A percentile compares a stretch with the other conserved stretches of the same genome.
These are phyloP conservation scores for Hemaris fuciformis DNA, from an alignment of 2,888 invertebrate species.

Conservation along the genomic window DNA sequence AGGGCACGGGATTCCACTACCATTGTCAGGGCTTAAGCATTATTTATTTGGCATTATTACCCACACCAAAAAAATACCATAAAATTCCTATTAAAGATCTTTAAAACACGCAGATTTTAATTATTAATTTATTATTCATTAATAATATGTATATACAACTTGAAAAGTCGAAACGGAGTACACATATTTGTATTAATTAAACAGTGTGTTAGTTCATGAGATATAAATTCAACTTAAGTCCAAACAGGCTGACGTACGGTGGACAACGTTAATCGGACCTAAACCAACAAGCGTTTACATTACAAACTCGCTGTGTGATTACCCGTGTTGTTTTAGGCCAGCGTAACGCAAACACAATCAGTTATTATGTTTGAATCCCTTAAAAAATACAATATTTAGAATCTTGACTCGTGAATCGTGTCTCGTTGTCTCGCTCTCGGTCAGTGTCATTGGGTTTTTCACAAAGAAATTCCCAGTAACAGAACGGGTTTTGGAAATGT, in stretches of 20 bases:
- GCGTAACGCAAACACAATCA: conserved; percentile 7
- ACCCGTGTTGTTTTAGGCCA: conserved; percentile 17
- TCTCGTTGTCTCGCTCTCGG: no score
- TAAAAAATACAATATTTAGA: not conserved
- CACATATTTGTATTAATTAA: conserved; percentile 10
- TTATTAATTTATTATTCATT: no score
- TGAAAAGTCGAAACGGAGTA: not conserved
- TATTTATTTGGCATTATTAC: no score
- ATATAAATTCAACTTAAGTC: conserved; percentile 12
- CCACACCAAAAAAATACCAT: no score
- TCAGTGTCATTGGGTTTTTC: no score
- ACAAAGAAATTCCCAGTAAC: no score
- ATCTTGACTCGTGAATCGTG: not conserved
- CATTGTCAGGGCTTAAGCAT: no score
- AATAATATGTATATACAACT: no score
- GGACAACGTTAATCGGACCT: conserved; percentile 23
- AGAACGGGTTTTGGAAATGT: no score
- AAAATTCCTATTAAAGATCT: no score
- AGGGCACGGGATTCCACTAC: no score
- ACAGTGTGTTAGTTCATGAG: conserved; percentile 4
- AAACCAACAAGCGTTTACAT: conserved; percentile 26
- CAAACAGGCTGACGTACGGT: not conserved
- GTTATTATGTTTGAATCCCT: conserved; percentile 1
- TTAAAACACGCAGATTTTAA: no score
- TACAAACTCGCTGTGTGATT: conserved; percentile 16